These are phyloP conservation scores for Laticauda laticaudata DNA, from an alignment of 2,113 vertebrate genomes.

Conservation along the genomic window DNA sequence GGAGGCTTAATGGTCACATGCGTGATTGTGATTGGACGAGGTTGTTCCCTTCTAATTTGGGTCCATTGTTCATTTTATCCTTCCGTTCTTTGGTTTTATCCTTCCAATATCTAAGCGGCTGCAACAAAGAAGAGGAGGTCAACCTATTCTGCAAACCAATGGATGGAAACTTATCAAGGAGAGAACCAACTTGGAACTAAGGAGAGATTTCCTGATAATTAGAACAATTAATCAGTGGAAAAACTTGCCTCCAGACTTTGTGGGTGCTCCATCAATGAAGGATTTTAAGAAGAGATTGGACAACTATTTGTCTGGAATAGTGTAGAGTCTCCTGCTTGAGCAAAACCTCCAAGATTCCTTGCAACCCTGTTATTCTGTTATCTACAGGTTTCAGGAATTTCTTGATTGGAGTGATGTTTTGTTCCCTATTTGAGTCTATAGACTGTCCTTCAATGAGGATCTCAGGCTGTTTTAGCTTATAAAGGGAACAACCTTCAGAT, in stretches of 20 bases:
- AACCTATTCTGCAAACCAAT: neutral
- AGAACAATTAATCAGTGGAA: neutral
- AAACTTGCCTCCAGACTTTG: neutral
- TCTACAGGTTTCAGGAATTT: neutral
- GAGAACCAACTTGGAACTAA: neutral
- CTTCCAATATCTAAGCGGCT: neutral
- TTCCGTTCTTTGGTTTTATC: neutral
- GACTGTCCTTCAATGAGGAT: neutral
- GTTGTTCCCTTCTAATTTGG: neutral
- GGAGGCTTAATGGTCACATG: neutral
- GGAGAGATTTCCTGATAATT: neutral
- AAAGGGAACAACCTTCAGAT: neutral
- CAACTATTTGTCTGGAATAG: no score
- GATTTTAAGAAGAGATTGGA: no score
- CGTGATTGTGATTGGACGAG: neutral
- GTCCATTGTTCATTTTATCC: neutral
- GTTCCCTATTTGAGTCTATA: neutral
- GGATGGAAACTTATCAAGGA: neutral
- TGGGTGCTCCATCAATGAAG: neutral
- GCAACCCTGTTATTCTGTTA: no score
- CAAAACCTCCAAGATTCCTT: no score
- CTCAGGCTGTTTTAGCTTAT: neutral
- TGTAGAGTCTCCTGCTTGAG: no score
- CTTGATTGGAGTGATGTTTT: neutral
- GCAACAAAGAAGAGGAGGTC: neutral